A percentile compares a stretch with the other conserved stretches of the same genome.
These are phyloP conservation scores for Chironomus tepperi DNA, from an alignment of 1,140 invertebrate species.

Conservation along the genomic window DNA sequence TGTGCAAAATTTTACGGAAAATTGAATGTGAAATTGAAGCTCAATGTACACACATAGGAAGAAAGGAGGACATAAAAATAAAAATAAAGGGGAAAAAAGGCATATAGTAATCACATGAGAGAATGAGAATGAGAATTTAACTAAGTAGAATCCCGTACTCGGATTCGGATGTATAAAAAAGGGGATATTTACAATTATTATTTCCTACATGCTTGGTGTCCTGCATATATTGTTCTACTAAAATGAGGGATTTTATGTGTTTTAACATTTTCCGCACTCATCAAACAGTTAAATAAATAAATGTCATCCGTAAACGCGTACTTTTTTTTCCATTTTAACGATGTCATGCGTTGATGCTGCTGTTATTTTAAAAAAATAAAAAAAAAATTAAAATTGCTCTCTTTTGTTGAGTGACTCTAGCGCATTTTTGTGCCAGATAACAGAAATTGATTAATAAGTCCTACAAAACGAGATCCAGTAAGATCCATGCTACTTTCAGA, in stretches of 20 bases:
- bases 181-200: too few relatives aligned
- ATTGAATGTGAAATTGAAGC: conserved; percentile 18
- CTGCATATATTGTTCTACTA: background rate
- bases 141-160: too few relatives aligned
- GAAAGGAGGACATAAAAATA: background rate
- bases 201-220: background rate
- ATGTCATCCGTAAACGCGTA: conserved; percentile 11
- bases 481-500: too few relatives aligned
- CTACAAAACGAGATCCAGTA: too few relatives aligned
- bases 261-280: conserved; percentile 7
- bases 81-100: background rate
- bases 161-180: too few relatives aligned
- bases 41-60: background rate
- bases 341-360: background rate
- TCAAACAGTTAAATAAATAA: conserved; percentile 10
- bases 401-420: too few relatives aligned
- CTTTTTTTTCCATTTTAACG: too few relatives aligned
- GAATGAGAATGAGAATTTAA: background rate
- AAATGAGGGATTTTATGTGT: conserved; percentile 13
- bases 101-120: background rate
- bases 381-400: background rate
- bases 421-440: too few relatives aligned
- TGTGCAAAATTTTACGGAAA: conserved; percentile 22
- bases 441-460: too few relatives aligned
- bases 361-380: background rate